Percentiles rank a stretch among this genome's conserved stretches.
Evolutionary conservation across 2,888 invertebrate genomes (phyloP).

Genomic region (Sisyra terminalis): DNA sequence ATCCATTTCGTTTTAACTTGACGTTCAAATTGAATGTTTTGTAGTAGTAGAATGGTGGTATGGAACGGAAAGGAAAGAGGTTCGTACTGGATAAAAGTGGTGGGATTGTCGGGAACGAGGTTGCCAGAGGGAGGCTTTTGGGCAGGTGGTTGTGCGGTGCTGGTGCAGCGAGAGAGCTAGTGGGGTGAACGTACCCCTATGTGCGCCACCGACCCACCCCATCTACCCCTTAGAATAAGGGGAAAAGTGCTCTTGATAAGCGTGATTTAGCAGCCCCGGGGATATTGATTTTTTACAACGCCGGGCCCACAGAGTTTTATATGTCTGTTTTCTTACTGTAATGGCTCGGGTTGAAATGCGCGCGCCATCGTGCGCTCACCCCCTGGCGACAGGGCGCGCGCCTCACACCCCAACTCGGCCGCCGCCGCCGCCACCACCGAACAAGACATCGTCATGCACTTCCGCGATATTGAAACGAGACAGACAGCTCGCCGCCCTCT

Average conservation of each 20-base stretch:
- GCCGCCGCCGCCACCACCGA: too few relatives aligned
- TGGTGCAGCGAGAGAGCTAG: slow-evolving; percentile 23
- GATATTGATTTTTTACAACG: slow-evolving; percentile 34
- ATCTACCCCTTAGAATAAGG: slow-evolving; percentile 15
- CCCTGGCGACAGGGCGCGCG: too few relatives aligned
- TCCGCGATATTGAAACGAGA: too few relatives aligned
- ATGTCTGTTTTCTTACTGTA: slow-evolving; percentile 37
- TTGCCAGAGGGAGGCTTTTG: slow-evolving; percentile 38
- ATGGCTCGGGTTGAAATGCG: slow-evolving; percentile 30
- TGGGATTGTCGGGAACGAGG: slow-evolving; percentile 24
- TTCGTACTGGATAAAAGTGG: slow-evolving; percentile 8
- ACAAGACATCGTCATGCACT: too few relatives aligned
- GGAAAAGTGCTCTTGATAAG: slow-evolving; percentile 35
- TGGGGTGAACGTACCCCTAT: slow-evolving; percentile 26
- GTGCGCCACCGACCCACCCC: slow-evolving; percentile 19
- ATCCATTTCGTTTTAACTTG: slow-evolving; percentile 41
- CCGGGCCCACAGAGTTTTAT: slow-evolving; percentile 21
- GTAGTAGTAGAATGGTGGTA: slow-evolving; percentile 22
- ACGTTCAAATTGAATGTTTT: slow-evolving; percentile 42
- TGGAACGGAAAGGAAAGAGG: too few relatives aligned
- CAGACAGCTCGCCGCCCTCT: too few relatives aligned
- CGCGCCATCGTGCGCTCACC: slow-evolving; percentile 22
- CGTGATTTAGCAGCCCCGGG: slow-evolving; percentile 65
- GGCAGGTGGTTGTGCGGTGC: slow-evolving; percentile 17
- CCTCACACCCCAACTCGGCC: too few relatives aligned